Base-by-base conservation (phyloP, 1,140 invertebrate species). In the Schlechtendalia chinensis region DNA sequence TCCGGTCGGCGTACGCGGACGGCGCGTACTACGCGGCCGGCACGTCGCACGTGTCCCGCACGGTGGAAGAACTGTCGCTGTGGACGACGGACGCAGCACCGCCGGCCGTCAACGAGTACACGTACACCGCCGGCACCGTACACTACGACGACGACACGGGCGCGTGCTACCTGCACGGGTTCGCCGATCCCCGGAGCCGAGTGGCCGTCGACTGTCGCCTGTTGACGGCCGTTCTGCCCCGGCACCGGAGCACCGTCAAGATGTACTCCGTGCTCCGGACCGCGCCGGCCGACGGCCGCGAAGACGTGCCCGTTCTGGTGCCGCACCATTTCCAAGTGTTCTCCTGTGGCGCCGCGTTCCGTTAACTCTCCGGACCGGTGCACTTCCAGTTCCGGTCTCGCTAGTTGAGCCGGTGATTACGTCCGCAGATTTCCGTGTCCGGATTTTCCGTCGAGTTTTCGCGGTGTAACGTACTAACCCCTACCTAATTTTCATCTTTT, bases 241-340 rank as follows among this genome's bases (percentile, higher is more conserved):
- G 58, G 39, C 54, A 79, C 45, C 22, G 58, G 17, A n/a, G 58
- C 39, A 63, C 75, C 22, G 56, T 79, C 22, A 79, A 79, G 58
- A 27, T 63, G 29, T 79, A 27, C 58, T 45, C 58, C 58, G 19
- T 16, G 16, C 47, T 72, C 50, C 16, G 47, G 24, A 17, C 14
- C 1, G n/a, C 10, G 39, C 1, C 72, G 8, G 6, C 10, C 5
- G 54, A 45, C 29, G 0, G 12, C 16, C 22, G 47, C 16, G 14
- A 19, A 1, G 56, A n/a, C 16, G 4, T 16, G 5, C 74, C 72
- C 0, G 22, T 63, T 12, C 24, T 79, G 32, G 58, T 29, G 10
- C 75, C 39, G 0, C 58, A 61, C 24, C 75, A 79, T 16, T 79
- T 79, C 16, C 75, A 79, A n/a, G n/a, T 8, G 45, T 69, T 69